These are phyloP conservation scores for Cataglyphis altisquamis DNA, from an alignment of 2,888 invertebrate species.

Conservation along the genomic window DNA sequence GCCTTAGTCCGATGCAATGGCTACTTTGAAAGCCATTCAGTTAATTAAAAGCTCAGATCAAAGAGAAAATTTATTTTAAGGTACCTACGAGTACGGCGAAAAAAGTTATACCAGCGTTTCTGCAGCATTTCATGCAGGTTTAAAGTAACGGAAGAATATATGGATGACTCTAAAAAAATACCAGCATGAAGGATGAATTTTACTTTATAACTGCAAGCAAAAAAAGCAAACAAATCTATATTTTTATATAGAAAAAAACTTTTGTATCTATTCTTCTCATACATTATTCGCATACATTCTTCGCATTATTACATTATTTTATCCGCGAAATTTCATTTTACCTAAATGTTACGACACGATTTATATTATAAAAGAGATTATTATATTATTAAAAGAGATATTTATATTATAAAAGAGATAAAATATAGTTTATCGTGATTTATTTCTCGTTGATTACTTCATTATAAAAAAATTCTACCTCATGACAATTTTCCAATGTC, in stretches of 20 bases:
- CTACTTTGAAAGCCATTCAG: not conserved
- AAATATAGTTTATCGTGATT: not conserved
- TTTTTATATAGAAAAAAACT: not conserved
- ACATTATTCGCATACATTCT: no score
- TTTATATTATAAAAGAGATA: not conserved
- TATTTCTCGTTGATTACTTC: conserved; percentile 19
- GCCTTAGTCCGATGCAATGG: not conserved
- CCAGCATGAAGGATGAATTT: not conserved
- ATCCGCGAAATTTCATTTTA: not conserved
- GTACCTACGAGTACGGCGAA: not conserved
- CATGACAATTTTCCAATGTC: conserved; percentile 18
- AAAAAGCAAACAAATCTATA: not conserved
- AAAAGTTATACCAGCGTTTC: not conserved
- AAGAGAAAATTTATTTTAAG: conserved; percentile 1
- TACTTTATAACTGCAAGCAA: not conserved
- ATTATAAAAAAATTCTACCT: not conserved
- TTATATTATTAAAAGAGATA: not conserved
- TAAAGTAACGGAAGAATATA: not conserved
- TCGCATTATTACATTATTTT: not conserved
- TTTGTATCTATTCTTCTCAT: not conserved
- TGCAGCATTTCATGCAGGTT: not conserved
- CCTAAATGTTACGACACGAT: not conserved
- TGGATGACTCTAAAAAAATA: not conserved
- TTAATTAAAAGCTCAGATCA: conserved; percentile 24
- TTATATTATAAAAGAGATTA: not conserved